A percentile compares a stretch with the other conserved stretches of the same genome.
These are phyloP conservation scores for Tanaodytes sp. DNA, from an alignment of 2,888 invertebrate genomes.

Conservation along the genomic window DNA sequence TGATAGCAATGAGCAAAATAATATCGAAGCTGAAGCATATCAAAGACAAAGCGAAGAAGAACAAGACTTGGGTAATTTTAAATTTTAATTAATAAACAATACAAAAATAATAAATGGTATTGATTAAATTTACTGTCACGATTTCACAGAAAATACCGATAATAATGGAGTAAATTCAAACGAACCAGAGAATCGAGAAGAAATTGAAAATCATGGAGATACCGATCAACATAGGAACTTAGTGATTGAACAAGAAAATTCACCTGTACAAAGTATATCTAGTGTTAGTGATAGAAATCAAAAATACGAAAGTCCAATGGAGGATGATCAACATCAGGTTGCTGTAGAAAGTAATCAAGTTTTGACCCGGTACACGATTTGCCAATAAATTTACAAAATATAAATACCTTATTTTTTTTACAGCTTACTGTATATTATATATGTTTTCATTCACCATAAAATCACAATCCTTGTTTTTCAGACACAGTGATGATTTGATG, in stretches of 20 bases:
- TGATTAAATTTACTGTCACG: neutral
- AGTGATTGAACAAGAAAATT: slow-evolving; percentile 42
- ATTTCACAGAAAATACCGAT: slow-evolving; percentile 9
- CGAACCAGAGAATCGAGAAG: slow-evolving; percentile 21
- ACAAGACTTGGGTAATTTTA: slow-evolving; percentile 32
- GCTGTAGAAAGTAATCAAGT: too few relatives aligned
- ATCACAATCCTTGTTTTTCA: slow-evolving; percentile 58
- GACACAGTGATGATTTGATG: slow-evolving; percentile 76
- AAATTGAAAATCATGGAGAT: slow-evolving; percentile 17
- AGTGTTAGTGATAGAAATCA: slow-evolving; percentile 62
- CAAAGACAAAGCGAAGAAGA: slow-evolving; percentile 52
- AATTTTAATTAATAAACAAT: neutral
- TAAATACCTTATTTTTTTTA: too few relatives aligned
- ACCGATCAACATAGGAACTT: slow-evolving; percentile 11
- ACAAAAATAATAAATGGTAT: neutral
- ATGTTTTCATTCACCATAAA: too few relatives aligned
- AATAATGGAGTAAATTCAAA: slow-evolving; percentile 18
- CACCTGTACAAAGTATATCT: slow-evolving; percentile 68
- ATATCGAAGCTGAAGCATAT: slow-evolving; percentile 55
- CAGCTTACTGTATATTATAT: too few relatives aligned
- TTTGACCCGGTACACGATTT: too few relatives aligned
- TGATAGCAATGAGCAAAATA: slow-evolving; percentile 56
- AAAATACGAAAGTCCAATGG: slow-evolving; percentile 66
- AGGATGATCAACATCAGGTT: slow-evolving; percentile 71
- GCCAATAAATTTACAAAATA: too few relatives aligned